Evolutionary conservation across 2,797 vertebrate genomes (phyloP).

Genomic region (Bradypus variegatus): DNA sequence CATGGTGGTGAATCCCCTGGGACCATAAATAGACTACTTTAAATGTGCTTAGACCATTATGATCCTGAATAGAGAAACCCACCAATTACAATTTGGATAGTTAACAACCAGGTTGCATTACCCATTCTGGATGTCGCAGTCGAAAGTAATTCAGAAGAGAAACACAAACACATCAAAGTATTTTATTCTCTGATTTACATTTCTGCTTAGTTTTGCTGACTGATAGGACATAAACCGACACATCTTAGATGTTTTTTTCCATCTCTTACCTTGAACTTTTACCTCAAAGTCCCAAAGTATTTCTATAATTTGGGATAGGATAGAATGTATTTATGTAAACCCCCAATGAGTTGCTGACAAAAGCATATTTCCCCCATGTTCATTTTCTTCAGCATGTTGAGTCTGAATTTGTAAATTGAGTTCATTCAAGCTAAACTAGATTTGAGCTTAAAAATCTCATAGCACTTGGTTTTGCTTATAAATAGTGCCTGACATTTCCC

Average conservation of each 20-base stretch:
- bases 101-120: neutral
- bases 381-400: slow-evolving; percentile 41
- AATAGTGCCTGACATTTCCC: slow-evolving; percentile 58
- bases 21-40: neutral
- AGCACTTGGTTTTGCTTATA: slow-evolving; percentile 39
- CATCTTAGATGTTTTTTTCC: neutral
- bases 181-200: neutral
- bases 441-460: slow-evolving; percentile 43
- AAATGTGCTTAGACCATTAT: neutral
- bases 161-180: neutral
- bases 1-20: neutral
- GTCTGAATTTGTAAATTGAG: slow-evolving; percentile 49
- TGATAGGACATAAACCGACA: neutral
- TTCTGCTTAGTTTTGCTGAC: neutral
- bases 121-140: neutral
- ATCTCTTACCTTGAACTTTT: neutral
- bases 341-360: slow-evolving; percentile 44
- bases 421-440: slow-evolving; percentile 47
- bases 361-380: neutral
- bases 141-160: neutral
- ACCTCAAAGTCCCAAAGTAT: slow-evolving; percentile 14
- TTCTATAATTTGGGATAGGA: neutral
- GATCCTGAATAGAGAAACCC: neutral
- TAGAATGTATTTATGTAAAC: slow-evolving; percentile 36
- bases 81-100: neutral